Conservation (phyloP, 1,140 invertebrate species). For the Drosophila santomea region DNA sequence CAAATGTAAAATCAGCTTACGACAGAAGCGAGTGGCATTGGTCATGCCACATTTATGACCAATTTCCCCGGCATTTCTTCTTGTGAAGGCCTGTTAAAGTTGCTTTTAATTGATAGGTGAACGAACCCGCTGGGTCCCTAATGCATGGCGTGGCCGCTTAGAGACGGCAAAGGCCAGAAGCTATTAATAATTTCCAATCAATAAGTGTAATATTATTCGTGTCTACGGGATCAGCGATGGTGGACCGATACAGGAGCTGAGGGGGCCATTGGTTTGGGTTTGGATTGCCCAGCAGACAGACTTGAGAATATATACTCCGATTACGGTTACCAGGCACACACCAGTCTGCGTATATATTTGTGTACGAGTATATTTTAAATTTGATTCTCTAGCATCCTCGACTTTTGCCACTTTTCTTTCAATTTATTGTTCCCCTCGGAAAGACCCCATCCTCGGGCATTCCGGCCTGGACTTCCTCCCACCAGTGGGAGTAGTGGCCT, state of each 20-base stretch:
- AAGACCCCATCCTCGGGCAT: conserved; percentile 8
- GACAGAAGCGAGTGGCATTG: not conserved
- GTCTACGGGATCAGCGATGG: conserved; percentile 32
- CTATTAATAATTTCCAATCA: conserved; percentile 62
- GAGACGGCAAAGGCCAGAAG: conserved; percentile 44
- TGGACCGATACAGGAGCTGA: conserved; percentile 11
- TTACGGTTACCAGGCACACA: conserved; percentile 36
- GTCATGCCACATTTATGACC: not conserved
- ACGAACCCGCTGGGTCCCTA: conserved; percentile 55
- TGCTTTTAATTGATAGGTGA: conserved; percentile 58
- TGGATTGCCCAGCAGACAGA: conserved; percentile 12
- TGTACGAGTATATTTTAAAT: conserved; percentile 34
- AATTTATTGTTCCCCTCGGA: conserved; percentile 39
- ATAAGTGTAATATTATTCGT: conserved; percentile 55
- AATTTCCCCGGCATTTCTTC: not conserved
- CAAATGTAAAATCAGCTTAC: not conserved
- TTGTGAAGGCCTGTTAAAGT: conserved; percentile 29
- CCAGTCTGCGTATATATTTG: not conserved
- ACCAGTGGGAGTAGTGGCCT: not conserved
- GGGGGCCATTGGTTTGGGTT: not conserved
- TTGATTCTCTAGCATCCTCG: conserved; percentile 39
- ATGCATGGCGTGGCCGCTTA: conserved; percentile 29
- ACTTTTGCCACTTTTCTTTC: conserved; percentile 42
- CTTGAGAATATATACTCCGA: conserved; percentile 12
- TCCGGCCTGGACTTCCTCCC: conserved; percentile 23